phyloP scores from a whole-genome alignment of 2,888 invertebrate genomes.

The Bombylius discolor region DNA sequence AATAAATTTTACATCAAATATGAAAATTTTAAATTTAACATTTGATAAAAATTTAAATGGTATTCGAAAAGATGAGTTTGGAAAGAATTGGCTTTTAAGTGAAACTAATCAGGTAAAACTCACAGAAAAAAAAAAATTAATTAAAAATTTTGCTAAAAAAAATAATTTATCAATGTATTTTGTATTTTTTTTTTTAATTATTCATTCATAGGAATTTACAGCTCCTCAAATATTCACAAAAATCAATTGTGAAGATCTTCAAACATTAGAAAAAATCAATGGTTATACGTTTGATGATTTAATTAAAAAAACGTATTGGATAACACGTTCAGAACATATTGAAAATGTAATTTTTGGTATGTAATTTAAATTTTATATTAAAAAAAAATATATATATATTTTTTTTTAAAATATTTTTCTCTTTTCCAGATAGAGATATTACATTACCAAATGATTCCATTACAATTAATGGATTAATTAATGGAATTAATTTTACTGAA shows the following conservation, averaged over 20 bases:
- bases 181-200: neutral
- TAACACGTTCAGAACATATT: slow-evolving; percentile 37
- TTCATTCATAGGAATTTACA: slow-evolving; percentile 11
- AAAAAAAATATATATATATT: neutral
- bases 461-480: slow-evolving; percentile 25
- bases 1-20: slow-evolving; percentile 23
- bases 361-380: slow-evolving; percentile 7
- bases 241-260: slow-evolving; percentile 16
- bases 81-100: slow-evolving; percentile 32
- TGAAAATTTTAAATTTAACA: slow-evolving; percentile 31
- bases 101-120: slow-evolving; percentile 23
- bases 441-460: neutral
- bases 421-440: slow-evolving; percentile 1
- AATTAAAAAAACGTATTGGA: slow-evolving; percentile 38
- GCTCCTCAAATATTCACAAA: slow-evolving; percentile 24
- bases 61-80: slow-evolving; percentile 32
- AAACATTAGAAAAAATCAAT: slow-evolving; percentile 31
- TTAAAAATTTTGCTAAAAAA: neutral
- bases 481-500: slow-evolving; percentile 34
- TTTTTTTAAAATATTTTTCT: neutral
- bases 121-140: neutral
- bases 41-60: slow-evolving; percentile 36
- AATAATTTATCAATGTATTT: too few species aligned
- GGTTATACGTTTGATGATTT: slow-evolving; percentile 36
- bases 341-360: slow-evolving; percentile 35